These are phyloP conservation scores for Tetranychus urticae DNA, from an alignment of 1,140 invertebrate species.

Conservation along the genomic window DNA sequence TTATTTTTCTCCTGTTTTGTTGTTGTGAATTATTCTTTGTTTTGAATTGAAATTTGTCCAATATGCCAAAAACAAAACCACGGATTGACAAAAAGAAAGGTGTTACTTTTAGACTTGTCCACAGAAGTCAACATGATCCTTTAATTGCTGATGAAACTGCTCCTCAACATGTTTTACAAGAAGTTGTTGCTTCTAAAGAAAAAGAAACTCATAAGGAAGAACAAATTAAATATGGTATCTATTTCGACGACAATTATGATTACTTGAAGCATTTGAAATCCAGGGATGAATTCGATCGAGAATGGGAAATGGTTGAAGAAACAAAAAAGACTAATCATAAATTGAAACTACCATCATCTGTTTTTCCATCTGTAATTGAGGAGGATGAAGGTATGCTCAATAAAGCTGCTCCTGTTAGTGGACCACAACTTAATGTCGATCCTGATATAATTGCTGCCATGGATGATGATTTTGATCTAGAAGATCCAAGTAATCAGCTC, in stretches of 20 bases:
- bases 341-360: conserved; percentile 58
- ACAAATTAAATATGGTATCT: conserved; percentile 71
- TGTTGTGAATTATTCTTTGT: not conserved
- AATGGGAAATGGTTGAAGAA: conserved; percentile 13
- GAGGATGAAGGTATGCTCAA: conserved; percentile 69
- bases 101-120: conserved; percentile 69
- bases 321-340: not conserved
- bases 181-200: conserved; percentile 16
- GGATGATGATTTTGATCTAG: conserved; percentile 71
- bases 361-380: conserved; percentile 68
- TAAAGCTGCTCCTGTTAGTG: conserved; percentile 42
- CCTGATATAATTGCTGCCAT: conserved; percentile 76
- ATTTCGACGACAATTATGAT: conserved; percentile 84
- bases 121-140: conserved; percentile 77
- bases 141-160: conserved; percentile 60
- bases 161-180: conserved; percentile 54
- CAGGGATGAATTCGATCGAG: conserved; percentile 18
- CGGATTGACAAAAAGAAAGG: conserved; percentile 81
- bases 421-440: conserved; percentile 56
- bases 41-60: not conserved
- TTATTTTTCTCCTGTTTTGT: not conserved
- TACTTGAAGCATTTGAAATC: conserved; percentile 78
- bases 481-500: conserved; percentile 52
- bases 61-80: conserved; percentile 33
- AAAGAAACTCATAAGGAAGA: conserved; percentile 40